These are phyloP conservation scores for Pampusana beccarii DNA, from an alignment of 2,113 vertebrate genomes.

Conservation along the genomic window DNA sequence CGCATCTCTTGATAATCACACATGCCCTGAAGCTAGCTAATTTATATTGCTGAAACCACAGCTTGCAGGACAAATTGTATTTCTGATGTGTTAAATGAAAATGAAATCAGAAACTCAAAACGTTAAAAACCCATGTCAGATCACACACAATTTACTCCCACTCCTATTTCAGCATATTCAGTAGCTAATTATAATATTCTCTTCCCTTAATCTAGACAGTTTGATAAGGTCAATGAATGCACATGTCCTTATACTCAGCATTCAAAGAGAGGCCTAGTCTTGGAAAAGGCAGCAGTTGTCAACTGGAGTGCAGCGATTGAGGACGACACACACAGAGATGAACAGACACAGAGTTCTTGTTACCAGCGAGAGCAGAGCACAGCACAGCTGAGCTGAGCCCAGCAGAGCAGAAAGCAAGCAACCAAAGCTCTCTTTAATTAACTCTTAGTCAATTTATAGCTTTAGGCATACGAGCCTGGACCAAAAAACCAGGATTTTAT, in stretches of 20 bases:
- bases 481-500: too few relatives aligned
- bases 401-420: too few relatives aligned
- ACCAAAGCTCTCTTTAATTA: too few relatives aligned
- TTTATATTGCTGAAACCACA: conserved; percentile 38
- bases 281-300: neutral
- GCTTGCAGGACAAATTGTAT: conserved; percentile 32
- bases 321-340: too few relatives aligned
- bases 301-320: neutral
- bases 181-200: neutral
- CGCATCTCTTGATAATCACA: neutral
- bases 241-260: neutral
- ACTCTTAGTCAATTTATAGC: too few relatives aligned
- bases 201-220: neutral
- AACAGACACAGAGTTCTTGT: too few relatives aligned
- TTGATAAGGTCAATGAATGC: conserved; percentile 14
- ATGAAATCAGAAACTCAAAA: conserved; percentile 41
- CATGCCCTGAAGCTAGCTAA: neutral
- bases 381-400: too few relatives aligned
- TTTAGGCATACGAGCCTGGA: too few relatives aligned
- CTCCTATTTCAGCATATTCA: neutral
- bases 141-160: neutral
- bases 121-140: neutral
- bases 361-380: too few relatives aligned
- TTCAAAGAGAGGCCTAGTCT: neutral
- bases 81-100: conserved; percentile 40